phyloP scores from a whole-genome alignment of 2,113 vertebrate genomes.

The Microtus richardsoni region DNA sequence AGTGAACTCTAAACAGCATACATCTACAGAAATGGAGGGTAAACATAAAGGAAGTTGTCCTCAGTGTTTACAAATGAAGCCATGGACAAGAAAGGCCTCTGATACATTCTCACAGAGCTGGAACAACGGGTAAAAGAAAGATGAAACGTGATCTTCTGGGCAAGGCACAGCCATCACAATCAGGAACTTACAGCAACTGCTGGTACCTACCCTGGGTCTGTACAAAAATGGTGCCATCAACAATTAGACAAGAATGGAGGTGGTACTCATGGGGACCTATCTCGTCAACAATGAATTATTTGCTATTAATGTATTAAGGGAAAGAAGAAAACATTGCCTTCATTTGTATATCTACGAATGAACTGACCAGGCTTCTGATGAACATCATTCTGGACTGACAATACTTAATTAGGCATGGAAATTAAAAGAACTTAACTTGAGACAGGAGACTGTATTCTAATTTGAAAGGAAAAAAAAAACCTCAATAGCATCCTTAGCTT shows the following conservation, averaged over 20 bases:
- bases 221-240: not conserved
- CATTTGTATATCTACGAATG: not conserved
- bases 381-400: not conserved
- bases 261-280: not conserved
- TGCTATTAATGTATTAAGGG: not conserved
- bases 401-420: not conserved
- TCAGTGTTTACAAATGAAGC: not conserved
- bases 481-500: not conserved
- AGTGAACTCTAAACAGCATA: not conserved
- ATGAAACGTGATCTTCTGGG: too few relatives aligned
- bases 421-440: not conserved
- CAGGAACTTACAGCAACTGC: not conserved
- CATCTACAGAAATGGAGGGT: not conserved
- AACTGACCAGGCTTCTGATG: not conserved
- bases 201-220: too few relatives aligned
- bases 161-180: not conserved
- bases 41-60: not conserved
- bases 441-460: not conserved
- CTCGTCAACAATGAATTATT: not conserved
- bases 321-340: not conserved
- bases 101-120: not conserved
- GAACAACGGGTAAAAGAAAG: not conserved
- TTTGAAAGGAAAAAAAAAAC: constrained; percentile 47
- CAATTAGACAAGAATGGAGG: not conserved
- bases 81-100: not conserved